A percentile compares a stretch with the other conserved stretches of the same genome.
Conservation (phyloP, 92 coral and sea anemone genomes). For the Desmophyllum pertusum region DNA sequence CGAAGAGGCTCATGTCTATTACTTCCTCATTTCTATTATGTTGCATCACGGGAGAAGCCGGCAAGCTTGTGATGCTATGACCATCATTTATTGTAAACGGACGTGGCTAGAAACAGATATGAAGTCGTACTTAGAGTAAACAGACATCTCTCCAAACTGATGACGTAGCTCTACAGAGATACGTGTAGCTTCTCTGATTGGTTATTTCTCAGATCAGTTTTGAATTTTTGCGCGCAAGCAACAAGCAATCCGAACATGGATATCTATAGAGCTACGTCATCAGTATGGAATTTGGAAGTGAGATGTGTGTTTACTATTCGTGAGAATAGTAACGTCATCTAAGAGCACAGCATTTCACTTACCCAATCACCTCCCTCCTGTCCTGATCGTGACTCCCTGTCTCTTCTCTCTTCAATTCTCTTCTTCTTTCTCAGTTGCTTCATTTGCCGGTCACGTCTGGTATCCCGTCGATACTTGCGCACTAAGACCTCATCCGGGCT, state of each 20-base stretch:
- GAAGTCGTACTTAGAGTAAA: background rate
- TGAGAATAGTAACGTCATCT: background rate
- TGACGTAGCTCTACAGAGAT: too few relatives aligned
- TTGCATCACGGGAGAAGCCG: background rate
- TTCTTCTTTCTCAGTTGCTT: conserved; percentile 58
- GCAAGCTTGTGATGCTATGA: background rate
- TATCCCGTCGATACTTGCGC: conserved; percentile 76
- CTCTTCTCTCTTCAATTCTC: conserved; percentile 38
- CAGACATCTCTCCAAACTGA: too few relatives aligned
- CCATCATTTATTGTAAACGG: conserved; percentile 11
- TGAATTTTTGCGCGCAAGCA: too few relatives aligned
- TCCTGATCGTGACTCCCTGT: conserved; percentile 14
- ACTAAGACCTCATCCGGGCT: conserved; percentile 87
- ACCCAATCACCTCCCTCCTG: conserved; percentile 42
- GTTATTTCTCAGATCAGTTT: too few relatives aligned
- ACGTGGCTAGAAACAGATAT: conserved; percentile 7
- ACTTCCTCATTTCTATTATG: conserved; percentile 14
- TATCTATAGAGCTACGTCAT: too few relatives aligned
- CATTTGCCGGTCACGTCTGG: conserved; percentile 69
- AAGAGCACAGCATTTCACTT: background rate
- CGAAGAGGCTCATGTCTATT: conserved; percentile 58
- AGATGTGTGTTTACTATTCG: too few relatives aligned
- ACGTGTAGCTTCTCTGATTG: too few relatives aligned
- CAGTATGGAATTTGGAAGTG: too few relatives aligned
- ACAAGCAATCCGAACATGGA: too few relatives aligned